phyloP scores from a whole-genome alignment of 2,113 vertebrate species.

The Menidia beryllina region DNA sequence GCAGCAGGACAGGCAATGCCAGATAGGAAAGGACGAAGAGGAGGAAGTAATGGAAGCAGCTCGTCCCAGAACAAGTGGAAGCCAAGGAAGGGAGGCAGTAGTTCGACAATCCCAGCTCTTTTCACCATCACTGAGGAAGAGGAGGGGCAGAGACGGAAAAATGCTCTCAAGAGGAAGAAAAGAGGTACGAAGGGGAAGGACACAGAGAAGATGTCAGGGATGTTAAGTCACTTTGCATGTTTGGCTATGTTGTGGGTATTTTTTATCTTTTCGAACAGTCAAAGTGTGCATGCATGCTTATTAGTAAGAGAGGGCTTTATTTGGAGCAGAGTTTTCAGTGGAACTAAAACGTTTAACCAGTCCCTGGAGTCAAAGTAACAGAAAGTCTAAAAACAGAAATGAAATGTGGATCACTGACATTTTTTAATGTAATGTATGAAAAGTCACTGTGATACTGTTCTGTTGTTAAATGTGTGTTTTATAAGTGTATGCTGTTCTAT shows the following conservation, averaged over 20 bases:
- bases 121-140: conserved; percentile 98
- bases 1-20: conserved; percentile 66
- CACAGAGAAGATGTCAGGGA: conserved; percentile 1
- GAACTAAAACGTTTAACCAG: conserved; percentile 18
- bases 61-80: conserved; percentile 81
- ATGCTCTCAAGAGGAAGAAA: conserved; percentile 69
- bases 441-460: background rate
- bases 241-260: background rate
- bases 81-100: conserved; percentile 85
- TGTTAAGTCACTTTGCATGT: conserved; percentile 1
- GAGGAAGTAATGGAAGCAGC: conserved; percentile 53
- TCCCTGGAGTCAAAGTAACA: background rate
- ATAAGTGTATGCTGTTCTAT: background rate
- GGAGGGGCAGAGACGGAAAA: conserved; percentile 87
- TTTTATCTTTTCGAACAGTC: background rate
- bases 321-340: conserved; percentile 16
- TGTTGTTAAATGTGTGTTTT: no score
- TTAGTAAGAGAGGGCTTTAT: conserved; percentile 7
- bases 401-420: background rate
- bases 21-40: conserved; percentile 51
- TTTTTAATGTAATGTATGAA: background rate
- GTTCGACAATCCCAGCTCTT: conserved; percentile 84
- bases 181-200: conserved; percentile 82
- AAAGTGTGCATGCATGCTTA: conserved; percentile 10
- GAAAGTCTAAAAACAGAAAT: background rate